Base-by-base conservation (phyloP, 2,113 vertebrate species). In the Paraplagusia blochii region DNA sequence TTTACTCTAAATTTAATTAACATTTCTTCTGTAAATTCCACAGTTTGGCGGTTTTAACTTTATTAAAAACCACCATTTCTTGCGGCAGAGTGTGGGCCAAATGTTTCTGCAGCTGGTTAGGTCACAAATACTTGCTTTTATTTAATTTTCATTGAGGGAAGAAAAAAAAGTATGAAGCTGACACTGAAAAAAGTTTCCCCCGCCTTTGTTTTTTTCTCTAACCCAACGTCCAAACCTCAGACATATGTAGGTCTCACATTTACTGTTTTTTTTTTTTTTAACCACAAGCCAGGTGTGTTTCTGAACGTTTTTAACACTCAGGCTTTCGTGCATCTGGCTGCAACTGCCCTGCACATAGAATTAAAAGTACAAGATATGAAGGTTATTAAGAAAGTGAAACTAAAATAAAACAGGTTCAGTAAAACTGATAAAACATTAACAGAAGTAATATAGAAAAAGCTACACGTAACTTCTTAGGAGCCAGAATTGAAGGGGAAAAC, bases 311-410 rank as follows among this genome's bases (percentile, higher is more conserved):
- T 2, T 29, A 53, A 51, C 64, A 59, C 17, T 52, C 44, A 57
- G 65, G 14, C 58, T 35, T 59, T 61, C 14, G 58, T 47, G 66
- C 63, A 70, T 77, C 44, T 83, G 76, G 48, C 62, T 74, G 14
- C 8, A 33, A 62, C 66, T 48, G 38, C 8, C 18, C 19, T 59
- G 70, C 55, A 55, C 44, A 57, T 11, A 50, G 10, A 77, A 6
- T 29, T 29, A 4, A 29, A 29, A 29, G 6, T 29, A 29, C 46
- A 65, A 16, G 44, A 39, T 58, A 54, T 40, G 60, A 66, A 74
- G 60, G 73, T 74, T 76, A 77, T 66, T 66, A 63, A 72, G 39
- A 47, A 45, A 7, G n/a, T 29, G 50, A 75, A 53, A 48, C 63
- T 53, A 40, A 68, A 68, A 54, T 74, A 68, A 54, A 70, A 52